phyloP scores from a whole-genome alignment of 2,888 invertebrate species.

The Hypena proboscidalis region DNA sequence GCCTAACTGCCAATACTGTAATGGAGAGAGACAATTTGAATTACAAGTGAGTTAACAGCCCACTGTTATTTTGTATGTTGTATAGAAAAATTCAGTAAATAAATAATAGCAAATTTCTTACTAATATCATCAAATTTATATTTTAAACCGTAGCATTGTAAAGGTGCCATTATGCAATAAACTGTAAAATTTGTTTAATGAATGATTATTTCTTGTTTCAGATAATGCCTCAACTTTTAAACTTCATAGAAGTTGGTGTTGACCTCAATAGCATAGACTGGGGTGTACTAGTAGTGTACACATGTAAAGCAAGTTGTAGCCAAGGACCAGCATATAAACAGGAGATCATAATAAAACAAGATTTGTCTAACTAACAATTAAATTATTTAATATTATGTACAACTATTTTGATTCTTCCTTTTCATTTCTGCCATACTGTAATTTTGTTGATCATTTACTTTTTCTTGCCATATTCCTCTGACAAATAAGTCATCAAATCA shows the following conservation, averaged over 20 bases:
- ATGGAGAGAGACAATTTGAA: constrained; percentile 92
- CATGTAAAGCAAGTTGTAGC: constrained; percentile 92
- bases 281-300: constrained; percentile 95
- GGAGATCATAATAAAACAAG: constrained; percentile 95
- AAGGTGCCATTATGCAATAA: no score
- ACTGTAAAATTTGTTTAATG: neutral
- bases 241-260: constrained; percentile 87
- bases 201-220: constrained; percentile 63
- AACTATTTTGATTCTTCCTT: constrained; percentile 6
- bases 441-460: constrained; percentile 47
- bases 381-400: constrained; percentile 10
- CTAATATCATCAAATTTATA: no score
- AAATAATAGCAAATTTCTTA: no score
- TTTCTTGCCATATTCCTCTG: constrained; percentile 82
- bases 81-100: no score
- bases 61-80: no score
- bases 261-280: constrained; percentile 91
- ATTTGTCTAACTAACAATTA: constrained; percentile 80
- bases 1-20: constrained; percentile 91
- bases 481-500: constrained; percentile 93
- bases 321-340: constrained; percentile 87
- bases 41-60: constrained; percentile 87
- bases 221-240: constrained; percentile 93
- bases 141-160: no score
- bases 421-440: neutral